These are phyloP conservation scores for Drosophila diplacantha DNA, from an alignment of 2,888 invertebrate species.

Conservation along the genomic window DNA sequence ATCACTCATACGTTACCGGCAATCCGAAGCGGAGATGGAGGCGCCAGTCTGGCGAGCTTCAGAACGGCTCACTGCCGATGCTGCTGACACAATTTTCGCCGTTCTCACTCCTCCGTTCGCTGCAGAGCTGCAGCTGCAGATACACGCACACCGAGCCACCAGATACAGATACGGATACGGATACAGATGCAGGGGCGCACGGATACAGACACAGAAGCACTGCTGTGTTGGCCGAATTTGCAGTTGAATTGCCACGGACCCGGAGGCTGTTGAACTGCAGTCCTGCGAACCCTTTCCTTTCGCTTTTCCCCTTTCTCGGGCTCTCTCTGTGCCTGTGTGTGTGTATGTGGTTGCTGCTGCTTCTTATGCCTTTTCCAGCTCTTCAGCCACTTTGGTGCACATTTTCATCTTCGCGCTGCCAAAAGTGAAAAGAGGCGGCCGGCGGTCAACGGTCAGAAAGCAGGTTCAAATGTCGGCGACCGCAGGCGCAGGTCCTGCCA, in stretches of 20 bases:
- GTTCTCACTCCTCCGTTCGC: not conserved
- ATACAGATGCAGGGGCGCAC: slow-evolving; percentile 33
- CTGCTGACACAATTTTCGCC: slow-evolving; percentile 69
- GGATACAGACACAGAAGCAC: slow-evolving; percentile 34
- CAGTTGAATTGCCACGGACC: slow-evolving; percentile 42
- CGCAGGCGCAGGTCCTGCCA: slow-evolving; percentile 48
- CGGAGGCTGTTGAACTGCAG: slow-evolving; percentile 63
- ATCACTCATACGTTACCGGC: slow-evolving; percentile 45
- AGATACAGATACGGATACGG: slow-evolving; percentile 17
- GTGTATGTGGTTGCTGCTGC: slow-evolving; percentile 20
- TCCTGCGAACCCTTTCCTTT: slow-evolving; percentile 55
- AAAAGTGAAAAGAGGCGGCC: slow-evolving; percentile 43
- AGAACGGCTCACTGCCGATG: slow-evolving; percentile 45
- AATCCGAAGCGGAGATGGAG: slow-evolving; percentile 44
- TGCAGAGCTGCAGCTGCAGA: slow-evolving; percentile 58
- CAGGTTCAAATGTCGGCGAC: slow-evolving; percentile 71
- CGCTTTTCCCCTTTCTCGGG: not conserved
- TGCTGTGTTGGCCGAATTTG: slow-evolving; percentile 40
- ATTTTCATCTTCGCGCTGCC: slow-evolving; percentile 55
- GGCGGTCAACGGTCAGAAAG: slow-evolving; percentile 31
- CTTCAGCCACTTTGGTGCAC: slow-evolving; percentile 47
- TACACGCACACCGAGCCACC: slow-evolving; percentile 34
- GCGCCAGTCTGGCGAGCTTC: slow-evolving; percentile 56
- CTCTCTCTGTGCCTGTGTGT: not conserved
- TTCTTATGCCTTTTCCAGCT: slow-evolving; percentile 24